Evolutionary conservation across 2,888 invertebrate genomes (phyloP).

Genomic region (Carterocephalus palaemon): DNA sequence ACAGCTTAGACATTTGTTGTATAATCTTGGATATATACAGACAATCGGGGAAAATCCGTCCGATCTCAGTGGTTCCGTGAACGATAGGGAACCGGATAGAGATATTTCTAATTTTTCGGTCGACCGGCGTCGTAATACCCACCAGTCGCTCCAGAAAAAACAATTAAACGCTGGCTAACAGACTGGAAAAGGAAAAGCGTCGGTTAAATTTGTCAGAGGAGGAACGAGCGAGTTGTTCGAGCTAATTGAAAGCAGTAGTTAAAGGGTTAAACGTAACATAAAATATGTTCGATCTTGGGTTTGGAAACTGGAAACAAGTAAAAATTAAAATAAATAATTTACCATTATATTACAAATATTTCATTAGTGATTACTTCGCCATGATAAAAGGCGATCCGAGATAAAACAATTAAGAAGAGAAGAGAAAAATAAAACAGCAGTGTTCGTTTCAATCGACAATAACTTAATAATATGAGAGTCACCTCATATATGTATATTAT

Average conservation of each 20-base stretch:
- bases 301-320: too few species aligned
- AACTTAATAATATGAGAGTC: too few species aligned
- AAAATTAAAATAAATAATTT: too few species aligned
- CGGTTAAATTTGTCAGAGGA: conserved; percentile 40
- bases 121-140: conserved; percentile 52
- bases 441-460: too few species aligned
- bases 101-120: conserved; percentile 73
- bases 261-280: conserved; percentile 6
- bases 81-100: conserved; percentile 52
- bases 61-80: conserved; percentile 40
- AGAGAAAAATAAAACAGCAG: too few species aligned
- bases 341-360: too few species aligned
- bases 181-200: conserved; percentile 51
- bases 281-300: too few species aligned
- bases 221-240: conserved; percentile 41
- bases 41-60: conserved; percentile 31
- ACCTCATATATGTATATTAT: too few species aligned
- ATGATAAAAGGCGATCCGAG: too few species aligned
- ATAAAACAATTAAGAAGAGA: too few species aligned
- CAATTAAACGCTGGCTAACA: conserved; percentile 60
- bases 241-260: conserved; percentile 26
- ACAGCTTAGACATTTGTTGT: too few species aligned
- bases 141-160: conserved; percentile 51
- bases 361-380: too few species aligned
- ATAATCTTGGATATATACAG: conserved; percentile 26